A percentile compares a stretch with the other conserved stretches of the same genome.
Conservation (phyloP, 1,140 invertebrate species). For the Telenomus remus region DNA sequence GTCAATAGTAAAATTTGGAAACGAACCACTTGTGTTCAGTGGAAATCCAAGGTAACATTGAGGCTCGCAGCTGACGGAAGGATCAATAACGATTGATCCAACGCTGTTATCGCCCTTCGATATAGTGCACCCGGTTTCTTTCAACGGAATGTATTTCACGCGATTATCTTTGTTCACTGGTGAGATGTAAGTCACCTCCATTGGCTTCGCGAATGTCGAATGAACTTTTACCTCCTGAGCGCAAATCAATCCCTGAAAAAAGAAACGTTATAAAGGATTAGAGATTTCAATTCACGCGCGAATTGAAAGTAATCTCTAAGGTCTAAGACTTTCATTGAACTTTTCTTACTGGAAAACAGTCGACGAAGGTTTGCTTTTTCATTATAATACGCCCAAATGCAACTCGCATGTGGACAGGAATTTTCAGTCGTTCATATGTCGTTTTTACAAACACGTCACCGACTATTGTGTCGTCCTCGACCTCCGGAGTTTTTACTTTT, state of each 20-base stretch:
- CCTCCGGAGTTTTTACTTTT: conserved; percentile 81
- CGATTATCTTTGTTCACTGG: conserved; percentile 75
- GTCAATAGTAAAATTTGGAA: background rate
- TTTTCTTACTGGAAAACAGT: conserved; percentile 87
- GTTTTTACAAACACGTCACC: conserved; percentile 85
- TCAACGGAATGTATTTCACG: conserved; percentile 73
- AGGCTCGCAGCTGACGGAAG: conserved; percentile 80
- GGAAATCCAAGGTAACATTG: conserved; percentile 85
- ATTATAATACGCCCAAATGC: conserved; percentile 79
- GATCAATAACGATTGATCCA: conserved; percentile 80
- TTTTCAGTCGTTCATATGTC: conserved; percentile 81
- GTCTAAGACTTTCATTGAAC: background rate
- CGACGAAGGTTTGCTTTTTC: conserved; percentile 82
- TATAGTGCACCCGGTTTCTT: conserved; percentile 67
- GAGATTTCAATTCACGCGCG: background rate
- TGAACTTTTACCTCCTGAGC: conserved; percentile 82
- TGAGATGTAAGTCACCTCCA: conserved; percentile 78
- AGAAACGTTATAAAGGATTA: conserved; percentile 5
- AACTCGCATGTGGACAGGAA: conserved; percentile 80
- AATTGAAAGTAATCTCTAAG: no score
- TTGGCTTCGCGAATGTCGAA: conserved; percentile 83
- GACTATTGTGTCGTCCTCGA: conserved; percentile 81
- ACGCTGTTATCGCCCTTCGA: conserved; percentile 75
- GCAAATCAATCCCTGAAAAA: conserved; percentile 85
- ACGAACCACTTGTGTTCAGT: conserved; percentile 78